A percentile compares a stretch with the other conserved stretches of the same genome.
Conservation (phyloP, 2,113 vertebrate species). For the Eleginops maclovinus region DNA sequence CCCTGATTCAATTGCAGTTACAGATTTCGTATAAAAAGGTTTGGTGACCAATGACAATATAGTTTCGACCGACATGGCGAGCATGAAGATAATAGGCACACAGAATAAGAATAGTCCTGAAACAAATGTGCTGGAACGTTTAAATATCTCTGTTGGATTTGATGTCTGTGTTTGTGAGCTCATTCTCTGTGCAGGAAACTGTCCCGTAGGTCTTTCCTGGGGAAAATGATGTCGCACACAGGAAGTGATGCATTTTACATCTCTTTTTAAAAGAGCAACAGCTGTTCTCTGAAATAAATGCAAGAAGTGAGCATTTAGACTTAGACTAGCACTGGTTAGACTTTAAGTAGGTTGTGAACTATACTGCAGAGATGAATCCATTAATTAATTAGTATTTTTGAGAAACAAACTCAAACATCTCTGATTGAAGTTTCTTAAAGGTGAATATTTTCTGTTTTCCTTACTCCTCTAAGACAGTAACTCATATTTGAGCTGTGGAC, state of each 20-base stretch:
- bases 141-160: background rate
- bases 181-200: constrained; percentile 27
- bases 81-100: background rate
- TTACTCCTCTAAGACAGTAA: too few species aligned
- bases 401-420: too few species aligned
- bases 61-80: background rate
- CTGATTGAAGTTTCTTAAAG: too few species aligned
- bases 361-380: too few species aligned
- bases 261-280: constrained; percentile 3
- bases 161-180: background rate
- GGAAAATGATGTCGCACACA: constrained; percentile 20
- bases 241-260: constrained; percentile 49
- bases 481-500: too few species aligned
- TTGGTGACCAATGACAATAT: background rate
- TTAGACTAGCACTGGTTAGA: constrained; percentile 21
- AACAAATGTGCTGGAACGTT: background rate
- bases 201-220: constrained; percentile 19
- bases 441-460: too few species aligned
- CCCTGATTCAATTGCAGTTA: background rate
- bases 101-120: background rate
- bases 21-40: background rate
- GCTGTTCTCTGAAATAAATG: constrained; percentile 34
- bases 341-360: background rate
- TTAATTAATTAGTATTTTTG: too few species aligned
- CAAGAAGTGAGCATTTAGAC: background rate